Conservation (phyloP, 2,113 vertebrate genomes). For the Melanocharis versteri region DNA sequence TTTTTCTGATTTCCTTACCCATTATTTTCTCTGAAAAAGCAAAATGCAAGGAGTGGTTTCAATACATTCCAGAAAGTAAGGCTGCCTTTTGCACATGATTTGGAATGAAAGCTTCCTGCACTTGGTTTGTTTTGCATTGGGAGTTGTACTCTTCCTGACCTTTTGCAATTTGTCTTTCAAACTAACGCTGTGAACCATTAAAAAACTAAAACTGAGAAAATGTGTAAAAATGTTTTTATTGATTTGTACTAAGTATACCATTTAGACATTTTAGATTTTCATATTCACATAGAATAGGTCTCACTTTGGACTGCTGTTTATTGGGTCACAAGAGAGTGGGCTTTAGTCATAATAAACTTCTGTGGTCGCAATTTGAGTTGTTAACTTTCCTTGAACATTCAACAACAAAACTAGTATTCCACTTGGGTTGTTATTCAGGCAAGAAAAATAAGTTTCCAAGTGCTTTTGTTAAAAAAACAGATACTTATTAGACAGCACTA, state of each 20-base stretch:
- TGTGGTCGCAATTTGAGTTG: rapidly evolving
- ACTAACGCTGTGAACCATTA: neutral
- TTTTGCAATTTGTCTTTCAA: constrained; percentile 1
- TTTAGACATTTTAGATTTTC: neutral
- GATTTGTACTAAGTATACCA: neutral
- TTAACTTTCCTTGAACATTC: neutral
- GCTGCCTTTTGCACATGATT: neutral
- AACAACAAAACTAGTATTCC: neutral
- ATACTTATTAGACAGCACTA: neutral
- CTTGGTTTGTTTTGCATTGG: neutral
- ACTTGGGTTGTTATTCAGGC: neutral
- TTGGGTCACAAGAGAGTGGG: neutral
- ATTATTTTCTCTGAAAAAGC: neutral
- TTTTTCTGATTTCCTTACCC: neutral
- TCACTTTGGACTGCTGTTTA: neutral
- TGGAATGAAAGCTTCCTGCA: neutral
- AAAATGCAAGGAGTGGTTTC: neutral
- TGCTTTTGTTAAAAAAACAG: neutral
- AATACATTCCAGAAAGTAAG: neutral
- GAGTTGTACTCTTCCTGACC: neutral
- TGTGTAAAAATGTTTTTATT: rapidly evolving
- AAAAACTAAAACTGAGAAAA: neutral
- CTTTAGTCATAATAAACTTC: neutral
- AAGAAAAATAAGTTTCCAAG: neutral
- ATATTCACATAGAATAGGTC: neutral